phyloP scores from a whole-genome alignment of 2,113 vertebrate genomes.

The Podiceps cristatus region DNA sequence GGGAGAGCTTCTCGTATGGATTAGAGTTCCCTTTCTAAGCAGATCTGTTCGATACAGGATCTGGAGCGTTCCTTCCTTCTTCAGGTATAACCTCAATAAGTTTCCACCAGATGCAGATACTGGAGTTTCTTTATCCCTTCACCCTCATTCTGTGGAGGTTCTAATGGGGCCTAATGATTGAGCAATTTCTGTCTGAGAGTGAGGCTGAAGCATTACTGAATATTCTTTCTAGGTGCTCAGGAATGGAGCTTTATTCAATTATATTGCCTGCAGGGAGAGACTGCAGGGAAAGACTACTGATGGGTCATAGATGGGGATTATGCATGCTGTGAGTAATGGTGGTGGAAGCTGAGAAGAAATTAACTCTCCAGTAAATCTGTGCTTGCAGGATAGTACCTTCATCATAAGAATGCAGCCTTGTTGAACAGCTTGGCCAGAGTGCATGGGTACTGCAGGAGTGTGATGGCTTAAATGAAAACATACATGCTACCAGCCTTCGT shows the following conservation, averaged over 20 bases:
- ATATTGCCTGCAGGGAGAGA: neutral
- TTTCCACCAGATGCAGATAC: neutral
- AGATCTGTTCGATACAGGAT: neutral
- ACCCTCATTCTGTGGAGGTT: neutral
- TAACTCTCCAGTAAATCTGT: neutral
- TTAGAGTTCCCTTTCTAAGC: neutral
- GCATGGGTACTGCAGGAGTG: neutral
- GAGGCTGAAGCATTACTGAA: neutral
- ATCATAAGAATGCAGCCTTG: neutral
- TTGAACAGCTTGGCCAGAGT: neutral
- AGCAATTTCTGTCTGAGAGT: neutral
- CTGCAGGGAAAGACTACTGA: neutral
- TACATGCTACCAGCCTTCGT: fast-evolving
- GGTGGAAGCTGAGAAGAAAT: neutral
- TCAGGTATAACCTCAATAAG: neutral
- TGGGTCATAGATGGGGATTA: neutral
- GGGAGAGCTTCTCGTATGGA: neutral
- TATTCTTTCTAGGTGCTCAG: neutral
- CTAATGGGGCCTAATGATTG: neutral
- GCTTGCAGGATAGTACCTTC: neutral
- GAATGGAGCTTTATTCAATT: neutral
- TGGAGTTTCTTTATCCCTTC: neutral
- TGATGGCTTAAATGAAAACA: neutral
- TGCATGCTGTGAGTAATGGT: neutral
- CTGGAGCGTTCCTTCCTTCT: neutral